These are phyloP conservation scores for Lasioglossum figueresi DNA, from an alignment of 2,888 invertebrate species.

Conservation along the genomic window DNA sequence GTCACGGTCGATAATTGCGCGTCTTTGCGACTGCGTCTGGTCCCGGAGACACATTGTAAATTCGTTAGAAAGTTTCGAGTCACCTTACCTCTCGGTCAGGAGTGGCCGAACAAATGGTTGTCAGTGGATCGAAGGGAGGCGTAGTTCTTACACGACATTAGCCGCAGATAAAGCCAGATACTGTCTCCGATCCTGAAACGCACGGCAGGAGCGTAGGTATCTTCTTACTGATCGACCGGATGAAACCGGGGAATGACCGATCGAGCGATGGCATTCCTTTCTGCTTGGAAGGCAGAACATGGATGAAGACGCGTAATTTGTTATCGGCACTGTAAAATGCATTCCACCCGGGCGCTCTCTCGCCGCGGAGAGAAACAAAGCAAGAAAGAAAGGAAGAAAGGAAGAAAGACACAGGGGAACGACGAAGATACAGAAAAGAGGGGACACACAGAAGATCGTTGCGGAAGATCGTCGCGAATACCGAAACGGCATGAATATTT, in stretches of 20 bases:
- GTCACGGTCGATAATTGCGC: not conserved
- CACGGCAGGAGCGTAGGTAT: slow-evolving; percentile 75
- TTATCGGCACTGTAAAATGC: slow-evolving; percentile 63
- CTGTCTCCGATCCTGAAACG: slow-evolving; percentile 79
- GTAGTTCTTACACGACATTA: slow-evolving; percentile 81
- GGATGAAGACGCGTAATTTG: slow-evolving; percentile 66
- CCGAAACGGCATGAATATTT: slow-evolving; percentile 31
- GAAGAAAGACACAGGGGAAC: not conserved
- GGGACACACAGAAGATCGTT: slow-evolving; percentile 12
- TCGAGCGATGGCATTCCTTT: slow-evolving; percentile 71
- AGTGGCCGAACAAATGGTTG: slow-evolving; percentile 71
- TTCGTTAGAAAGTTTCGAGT: slow-evolving; percentile 50
- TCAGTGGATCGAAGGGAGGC: slow-evolving; percentile 75
- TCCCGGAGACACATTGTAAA: slow-evolving; percentile 23
- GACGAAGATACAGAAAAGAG: not conserved
- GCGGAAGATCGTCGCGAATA: slow-evolving; percentile 40
- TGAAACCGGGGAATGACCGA: slow-evolving; percentile 63
- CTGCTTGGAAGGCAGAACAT: slow-evolving; percentile 58
- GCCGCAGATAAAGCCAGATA: slow-evolving; percentile 80
- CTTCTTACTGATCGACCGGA: slow-evolving; percentile 73
- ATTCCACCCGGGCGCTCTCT: slow-evolving; percentile 33
- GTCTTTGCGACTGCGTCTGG: not conserved
- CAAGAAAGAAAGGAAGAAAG: not conserved
- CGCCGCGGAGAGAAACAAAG: not conserved
- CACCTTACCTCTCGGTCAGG: slow-evolving; percentile 31